Conservation (phyloP, 2,888 invertebrate genomes). For the Blomia tropicalis region DNA sequence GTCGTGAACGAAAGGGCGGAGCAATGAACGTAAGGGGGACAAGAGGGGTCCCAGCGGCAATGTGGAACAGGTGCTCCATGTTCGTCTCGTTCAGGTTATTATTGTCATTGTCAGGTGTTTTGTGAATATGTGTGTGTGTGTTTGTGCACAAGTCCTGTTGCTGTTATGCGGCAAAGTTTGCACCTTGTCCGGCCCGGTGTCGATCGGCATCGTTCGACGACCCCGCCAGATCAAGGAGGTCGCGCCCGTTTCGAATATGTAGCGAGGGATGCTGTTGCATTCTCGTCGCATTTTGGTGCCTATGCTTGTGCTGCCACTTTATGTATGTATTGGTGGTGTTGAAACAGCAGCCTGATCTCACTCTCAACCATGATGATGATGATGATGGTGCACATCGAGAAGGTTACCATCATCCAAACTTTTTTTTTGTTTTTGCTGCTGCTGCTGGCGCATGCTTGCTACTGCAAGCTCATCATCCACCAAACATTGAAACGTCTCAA, state of each 20-base stretch:
- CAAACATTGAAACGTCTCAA: no score
- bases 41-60: not conserved
- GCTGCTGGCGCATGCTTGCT: not conserved
- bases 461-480: no score
- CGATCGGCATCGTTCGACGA: conserved; percentile 6
- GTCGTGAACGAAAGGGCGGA: no score
- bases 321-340: no score
- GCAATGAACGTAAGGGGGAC: not conserved
- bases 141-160: no score
- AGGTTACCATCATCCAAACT: not conserved
- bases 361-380: not conserved
- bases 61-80: not conserved
- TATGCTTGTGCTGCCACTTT: not conserved
- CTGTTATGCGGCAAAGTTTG: not conserved
- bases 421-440: no score
- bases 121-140: no score
- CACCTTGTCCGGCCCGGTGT: not conserved
- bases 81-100: no score
- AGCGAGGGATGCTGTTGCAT: not conserved
- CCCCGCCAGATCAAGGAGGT: not conserved
- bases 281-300: not conserved
- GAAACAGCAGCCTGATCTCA: not conserved
- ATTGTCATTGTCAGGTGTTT: not conserved
- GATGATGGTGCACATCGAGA: not conserved
- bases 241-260: conserved; percentile 12